Conservation (phyloP, 2,113 vertebrate genomes). For the Hypanus sabinus region DNA sequence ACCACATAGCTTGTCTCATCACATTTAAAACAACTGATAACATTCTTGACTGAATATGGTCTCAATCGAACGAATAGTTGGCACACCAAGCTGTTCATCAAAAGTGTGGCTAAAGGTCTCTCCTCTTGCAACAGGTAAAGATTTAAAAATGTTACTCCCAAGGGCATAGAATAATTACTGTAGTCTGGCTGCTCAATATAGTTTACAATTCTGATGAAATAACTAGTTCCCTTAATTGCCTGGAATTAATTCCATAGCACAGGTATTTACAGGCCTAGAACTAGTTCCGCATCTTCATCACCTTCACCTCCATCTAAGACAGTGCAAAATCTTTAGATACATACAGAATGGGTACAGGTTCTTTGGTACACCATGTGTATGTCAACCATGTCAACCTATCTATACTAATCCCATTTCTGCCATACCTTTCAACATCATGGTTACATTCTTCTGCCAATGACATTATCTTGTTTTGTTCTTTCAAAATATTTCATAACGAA, state of each 20-base stretch:
- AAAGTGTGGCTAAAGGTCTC: neutral
- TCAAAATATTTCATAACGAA: too few relatives aligned
- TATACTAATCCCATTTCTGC: neutral
- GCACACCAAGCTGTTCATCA: neutral
- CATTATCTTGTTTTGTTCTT: neutral
- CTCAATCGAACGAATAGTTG: neutral
- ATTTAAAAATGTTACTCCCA: neutral
- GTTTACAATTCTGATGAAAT: neutral
- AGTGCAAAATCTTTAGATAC: neutral
- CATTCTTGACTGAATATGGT: neutral
- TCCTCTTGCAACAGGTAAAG: neutral
- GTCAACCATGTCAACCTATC: too few relatives aligned
- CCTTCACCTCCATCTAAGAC: neutral
- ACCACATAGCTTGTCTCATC: neutral
- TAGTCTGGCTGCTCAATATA: neutral
- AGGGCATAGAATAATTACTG: neutral
- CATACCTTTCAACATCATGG: neutral
- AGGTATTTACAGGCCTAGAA: too few relatives aligned
- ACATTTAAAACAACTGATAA: neutral
- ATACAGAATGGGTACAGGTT: too few relatives aligned
- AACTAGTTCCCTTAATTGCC: neutral
- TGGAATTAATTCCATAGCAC: neutral
- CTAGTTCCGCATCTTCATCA: neutral
- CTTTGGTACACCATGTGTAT: too few relatives aligned
- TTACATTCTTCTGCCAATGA: neutral